phyloP scores from a whole-genome alignment of 2,113 vertebrate species.

The Tiliqua scincoides region DNA sequence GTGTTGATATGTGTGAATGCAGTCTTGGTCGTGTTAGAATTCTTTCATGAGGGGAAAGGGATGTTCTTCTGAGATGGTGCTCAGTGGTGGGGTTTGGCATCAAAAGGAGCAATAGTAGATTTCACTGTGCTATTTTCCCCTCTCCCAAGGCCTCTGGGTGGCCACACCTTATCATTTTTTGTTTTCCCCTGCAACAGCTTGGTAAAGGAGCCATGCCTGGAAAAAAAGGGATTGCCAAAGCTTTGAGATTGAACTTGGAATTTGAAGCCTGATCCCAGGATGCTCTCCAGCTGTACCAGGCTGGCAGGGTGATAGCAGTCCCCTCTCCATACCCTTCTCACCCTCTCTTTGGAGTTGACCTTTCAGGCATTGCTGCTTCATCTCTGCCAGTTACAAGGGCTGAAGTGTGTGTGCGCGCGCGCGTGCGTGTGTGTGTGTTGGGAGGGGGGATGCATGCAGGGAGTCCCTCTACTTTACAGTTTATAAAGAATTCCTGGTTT shows the following conservation, averaged over 20 bases:
- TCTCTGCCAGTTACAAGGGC: not conserved
- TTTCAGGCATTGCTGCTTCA: too few species aligned
- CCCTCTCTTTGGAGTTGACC: not conserved
- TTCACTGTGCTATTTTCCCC: not conserved
- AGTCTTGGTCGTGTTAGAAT: not conserved
- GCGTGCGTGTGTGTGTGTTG: not conserved
- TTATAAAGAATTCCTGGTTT: not conserved
- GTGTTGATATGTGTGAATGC: not conserved
- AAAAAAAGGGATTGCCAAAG: not conserved
- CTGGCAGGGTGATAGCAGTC: too few species aligned
- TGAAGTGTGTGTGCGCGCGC: too few species aligned
- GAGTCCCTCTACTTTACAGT: not conserved
- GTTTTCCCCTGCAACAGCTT: not conserved
- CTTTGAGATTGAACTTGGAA: not conserved
- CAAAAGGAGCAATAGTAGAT: not conserved
- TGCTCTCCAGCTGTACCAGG: not conserved
- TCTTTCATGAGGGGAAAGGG: too few species aligned
- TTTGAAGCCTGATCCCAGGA: not conserved
- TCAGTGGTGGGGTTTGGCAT: not conserved
- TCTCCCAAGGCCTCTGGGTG: not conserved
- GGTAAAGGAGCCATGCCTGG: not conserved
- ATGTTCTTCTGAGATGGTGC: not conserved
- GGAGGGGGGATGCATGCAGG: not conserved
- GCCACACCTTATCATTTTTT: not conserved
- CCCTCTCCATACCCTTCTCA: not conserved